These are phyloP conservation scores for Pseudomugil gertrudae DNA, from an alignment of 2,797 vertebrate species.

Conservation along the genomic window DNA sequence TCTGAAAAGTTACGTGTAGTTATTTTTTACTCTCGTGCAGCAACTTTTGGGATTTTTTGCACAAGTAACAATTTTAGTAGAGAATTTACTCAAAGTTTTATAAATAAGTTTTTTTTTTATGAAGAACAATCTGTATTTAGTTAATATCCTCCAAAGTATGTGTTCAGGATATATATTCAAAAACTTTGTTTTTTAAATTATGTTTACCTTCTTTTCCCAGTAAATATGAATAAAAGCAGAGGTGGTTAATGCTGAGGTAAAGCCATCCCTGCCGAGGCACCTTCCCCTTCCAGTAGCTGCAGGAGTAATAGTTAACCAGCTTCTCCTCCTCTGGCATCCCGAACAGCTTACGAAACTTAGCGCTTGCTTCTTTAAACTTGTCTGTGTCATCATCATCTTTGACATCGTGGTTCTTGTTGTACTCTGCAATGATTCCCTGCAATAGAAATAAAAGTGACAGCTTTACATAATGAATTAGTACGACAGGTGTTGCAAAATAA, in stretches of 20 bases:
- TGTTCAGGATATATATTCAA: neutral
- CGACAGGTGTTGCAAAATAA: neutral
- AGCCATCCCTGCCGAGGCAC: slow-evolving; percentile 97
- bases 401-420: slow-evolving; percentile 94
- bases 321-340: slow-evolving; percentile 98
- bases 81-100: too few species aligned
- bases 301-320: slow-evolving; percentile 98
- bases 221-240: slow-evolving; percentile 97
- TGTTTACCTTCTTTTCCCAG: slow-evolving; percentile 93
- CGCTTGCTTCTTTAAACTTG: slow-evolving; percentile 95
- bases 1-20: too few species aligned
- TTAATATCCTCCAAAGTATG: neutral
- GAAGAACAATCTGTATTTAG: neutral
- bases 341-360: slow-evolving; percentile 94
- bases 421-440: slow-evolving; percentile 97
- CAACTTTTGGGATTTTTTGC: too few species aligned
- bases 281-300: slow-evolving; percentile 98
- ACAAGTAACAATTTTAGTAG: too few species aligned
- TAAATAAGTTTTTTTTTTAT: too few species aligned
- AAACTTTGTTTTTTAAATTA: neutral
- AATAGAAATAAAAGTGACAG: neutral
- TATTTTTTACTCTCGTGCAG: too few species aligned
- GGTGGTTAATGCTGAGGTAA: slow-evolving; percentile 99
- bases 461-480: neutral
- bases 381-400: slow-evolving; percentile 96